Conservation (phyloP, 2,888 invertebrate genomes). For the Synanthedon vespiformis region DNA sequence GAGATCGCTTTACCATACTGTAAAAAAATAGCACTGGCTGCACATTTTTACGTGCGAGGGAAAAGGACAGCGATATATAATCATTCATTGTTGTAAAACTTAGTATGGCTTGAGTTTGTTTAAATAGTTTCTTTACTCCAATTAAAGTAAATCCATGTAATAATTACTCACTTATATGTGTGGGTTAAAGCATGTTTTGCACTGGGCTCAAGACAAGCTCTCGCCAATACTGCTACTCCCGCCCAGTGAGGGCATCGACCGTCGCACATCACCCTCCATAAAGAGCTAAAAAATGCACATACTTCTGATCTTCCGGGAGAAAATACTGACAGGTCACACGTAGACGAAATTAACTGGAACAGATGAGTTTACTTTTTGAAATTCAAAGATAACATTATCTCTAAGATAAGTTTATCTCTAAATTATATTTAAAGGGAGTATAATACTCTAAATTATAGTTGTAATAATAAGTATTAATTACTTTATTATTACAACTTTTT, state of each 20-base stretch:
- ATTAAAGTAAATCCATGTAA: neutral
- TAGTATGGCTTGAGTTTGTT: too few relatives aligned
- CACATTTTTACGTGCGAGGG: too few relatives aligned
- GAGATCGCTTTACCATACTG: too few relatives aligned
- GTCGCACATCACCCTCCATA: slow-evolving; percentile 74
- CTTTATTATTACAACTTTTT: too few relatives aligned
- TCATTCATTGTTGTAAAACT: too few relatives aligned
- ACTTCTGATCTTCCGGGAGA: slow-evolving; percentile 75
- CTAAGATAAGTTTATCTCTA: neutral
- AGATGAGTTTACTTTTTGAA: neutral
- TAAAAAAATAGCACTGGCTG: too few relatives aligned
- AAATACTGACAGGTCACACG: slow-evolving; percentile 74
- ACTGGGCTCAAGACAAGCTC: slow-evolving; percentile 72
- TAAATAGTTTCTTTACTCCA: too few relatives aligned
- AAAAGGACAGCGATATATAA: too few relatives aligned
- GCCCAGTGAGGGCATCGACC: slow-evolving; percentile 74
- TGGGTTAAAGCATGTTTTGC: slow-evolving; percentile 75
- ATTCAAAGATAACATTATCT: neutral
- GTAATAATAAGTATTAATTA: too few relatives aligned
- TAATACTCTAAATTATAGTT: too few relatives aligned
- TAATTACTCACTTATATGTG: slow-evolving; percentile 66
- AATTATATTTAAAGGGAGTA: too few relatives aligned
- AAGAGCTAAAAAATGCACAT: slow-evolving; percentile 75
- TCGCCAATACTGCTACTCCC: slow-evolving; percentile 73
- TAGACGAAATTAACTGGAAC: slow-evolving; percentile 73